Base-by-base conservation (phyloP, 2,113 vertebrate species). In the Capreolus pygargus region DNA sequence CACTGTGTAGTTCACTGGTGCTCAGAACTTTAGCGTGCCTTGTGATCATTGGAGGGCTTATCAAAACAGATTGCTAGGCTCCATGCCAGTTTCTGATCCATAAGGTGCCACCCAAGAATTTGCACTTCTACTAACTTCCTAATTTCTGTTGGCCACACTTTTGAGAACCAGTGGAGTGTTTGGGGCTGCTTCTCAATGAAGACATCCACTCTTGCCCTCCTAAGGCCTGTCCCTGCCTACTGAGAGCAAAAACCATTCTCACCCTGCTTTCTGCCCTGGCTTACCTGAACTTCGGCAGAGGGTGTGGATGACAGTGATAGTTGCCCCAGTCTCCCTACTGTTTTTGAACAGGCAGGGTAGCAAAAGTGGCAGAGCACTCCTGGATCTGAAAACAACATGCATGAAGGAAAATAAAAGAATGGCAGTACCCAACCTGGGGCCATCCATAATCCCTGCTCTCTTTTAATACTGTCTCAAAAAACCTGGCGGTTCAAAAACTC, bases 381-480 rank as follows among this genome's bases (percentile, higher is more conserved):
- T 84, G 87, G 61, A 81, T 82, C 85, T 84, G 93, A 94, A 95
- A 97, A 78, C 45, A 54, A 70, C 54, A 54, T 61, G 90, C 79
- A 30, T 61, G 92, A 92, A 94, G 81, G 64, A 84, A 97, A 95
- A 39, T 9, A 50, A 95, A 88, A 86, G 82, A 94, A 89, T 30
- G 90, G 94, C 88, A 78, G 90, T 92, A 45, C 81, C 64, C 89
- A 86, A 43, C 76, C 52, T 58, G 67, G 86, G 93, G 88, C 92
- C 93, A 86, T 54, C 91, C 47, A 12, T 39, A n/a, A 92, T 85
- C 55, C 81, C 95, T 94, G 67, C 81, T 79, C 21, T 85, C 54
- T 87, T 64, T 47, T 97, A 97, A 98, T 96, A 98, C 98, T 98
- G 97, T 97, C 58, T 95, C 27, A 27, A 57, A 97, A 83, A 28